A percentile compares a stretch with the other conserved stretches of the same genome.
phyloP scores from a whole-genome alignment of 2,888 invertebrate species.

The Ormyrus nitidulus region DNA sequence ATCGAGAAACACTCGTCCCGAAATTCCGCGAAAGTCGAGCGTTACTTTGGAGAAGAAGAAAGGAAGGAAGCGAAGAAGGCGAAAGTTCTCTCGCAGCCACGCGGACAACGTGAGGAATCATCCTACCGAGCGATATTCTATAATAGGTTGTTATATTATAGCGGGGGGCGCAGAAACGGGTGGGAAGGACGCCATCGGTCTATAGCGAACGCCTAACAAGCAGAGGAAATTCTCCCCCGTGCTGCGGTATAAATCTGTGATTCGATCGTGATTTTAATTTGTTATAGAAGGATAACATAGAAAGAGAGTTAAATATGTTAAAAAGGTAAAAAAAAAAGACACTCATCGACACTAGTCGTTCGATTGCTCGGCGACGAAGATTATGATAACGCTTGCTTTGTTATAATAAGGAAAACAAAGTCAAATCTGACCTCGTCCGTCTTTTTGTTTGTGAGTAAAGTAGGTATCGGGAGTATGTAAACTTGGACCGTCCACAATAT shows the following conservation, averaged over 20 bases:
- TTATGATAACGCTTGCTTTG: conserved; percentile 34
- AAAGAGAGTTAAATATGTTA: conserved; percentile 54
- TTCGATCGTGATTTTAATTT: conserved; percentile 56
- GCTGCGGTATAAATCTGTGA: conserved; percentile 56
- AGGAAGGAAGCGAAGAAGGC: conserved; percentile 4
- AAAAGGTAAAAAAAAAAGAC: conserved; percentile 7
- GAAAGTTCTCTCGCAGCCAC: conserved; percentile 45
- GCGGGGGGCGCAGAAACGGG: conserved; percentile 38
- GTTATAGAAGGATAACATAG: conserved; percentile 60
- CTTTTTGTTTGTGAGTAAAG: conserved; percentile 47
- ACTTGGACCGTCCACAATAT: conserved; percentile 56
- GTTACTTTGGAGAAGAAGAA: conserved; percentile 24
- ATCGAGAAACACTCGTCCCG: conserved; percentile 5
- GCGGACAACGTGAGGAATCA: conserved; percentile 37
- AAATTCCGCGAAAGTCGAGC: conserved; percentile 1
- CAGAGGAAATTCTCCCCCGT: conserved; percentile 2
- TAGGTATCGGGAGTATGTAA: conserved; percentile 46
- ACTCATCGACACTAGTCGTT: conserved; percentile 25
- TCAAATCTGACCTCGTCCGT: conserved; percentile 51
- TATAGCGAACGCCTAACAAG: conserved; percentile 5
- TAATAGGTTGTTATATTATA: conserved; percentile 41
- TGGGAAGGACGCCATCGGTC: conserved; percentile 26
- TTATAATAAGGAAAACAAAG: conserved; percentile 28
- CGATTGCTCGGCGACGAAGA: conserved; percentile 35
- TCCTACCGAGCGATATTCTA: conserved; percentile 36